Evolutionary conservation across 1,140 invertebrate genomes (phyloP).

Genomic region (Trichomalopsis sarcophagae): DNA sequence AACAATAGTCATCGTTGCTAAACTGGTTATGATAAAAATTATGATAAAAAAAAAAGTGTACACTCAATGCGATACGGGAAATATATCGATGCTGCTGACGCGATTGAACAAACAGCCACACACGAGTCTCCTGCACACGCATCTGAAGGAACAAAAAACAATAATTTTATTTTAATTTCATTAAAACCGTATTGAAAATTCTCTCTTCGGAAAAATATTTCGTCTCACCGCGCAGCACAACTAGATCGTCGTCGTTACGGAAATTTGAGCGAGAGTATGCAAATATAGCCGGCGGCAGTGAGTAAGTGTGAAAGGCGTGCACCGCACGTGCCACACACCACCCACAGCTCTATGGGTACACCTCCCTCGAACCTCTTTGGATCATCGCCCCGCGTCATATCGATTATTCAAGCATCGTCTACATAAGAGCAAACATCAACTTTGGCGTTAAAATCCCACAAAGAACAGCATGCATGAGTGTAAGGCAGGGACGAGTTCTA

Average conservation of each 20-base stretch:
- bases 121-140: no score
- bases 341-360: neutral
- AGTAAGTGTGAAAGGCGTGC: neutral
- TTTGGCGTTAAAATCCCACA: no score
- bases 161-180: no score
- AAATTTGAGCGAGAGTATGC: neutral
- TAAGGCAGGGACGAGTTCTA: neutral
- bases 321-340: neutral
- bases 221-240: neutral
- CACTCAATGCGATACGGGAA: no score
- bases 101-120: no score
- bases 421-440: no score
- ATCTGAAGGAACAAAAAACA: neutral
- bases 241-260: neutral
- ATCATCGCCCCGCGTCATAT: neutral
- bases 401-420: neutral
- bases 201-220: neutral
- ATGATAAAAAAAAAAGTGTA: no score
- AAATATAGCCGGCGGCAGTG: neutral
- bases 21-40: neutral
- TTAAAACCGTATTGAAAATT: neutral
- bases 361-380: neutral
- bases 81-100: no score
- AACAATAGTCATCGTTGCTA: neutral
- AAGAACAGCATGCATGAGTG: no score